Conservation (phyloP, 2,888 invertebrate genomes). For the Erebia epiphron region DNA sequence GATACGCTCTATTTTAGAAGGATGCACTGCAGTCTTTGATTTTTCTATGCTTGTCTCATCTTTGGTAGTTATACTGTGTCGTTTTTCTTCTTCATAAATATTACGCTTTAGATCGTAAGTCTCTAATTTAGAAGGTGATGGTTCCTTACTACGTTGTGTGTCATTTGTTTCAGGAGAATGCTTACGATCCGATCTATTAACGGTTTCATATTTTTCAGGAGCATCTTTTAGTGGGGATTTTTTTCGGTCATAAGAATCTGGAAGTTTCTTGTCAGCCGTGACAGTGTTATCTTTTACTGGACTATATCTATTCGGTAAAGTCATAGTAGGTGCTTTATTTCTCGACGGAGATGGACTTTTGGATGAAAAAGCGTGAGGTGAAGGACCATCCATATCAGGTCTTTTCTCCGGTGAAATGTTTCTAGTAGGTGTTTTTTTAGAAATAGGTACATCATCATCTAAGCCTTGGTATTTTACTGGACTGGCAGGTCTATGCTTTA, state of each 20-base stretch:
- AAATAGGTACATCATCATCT: slow-evolving; percentile 8
- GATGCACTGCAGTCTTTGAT: slow-evolving; percentile 23
- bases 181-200: background rate
- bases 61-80: background rate
- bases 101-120: slow-evolving; percentile 52
- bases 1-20: slow-evolving; percentile 41
- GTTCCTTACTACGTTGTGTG: slow-evolving; percentile 34
- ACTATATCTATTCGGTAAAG: background rate
- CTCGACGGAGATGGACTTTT: slow-evolving; percentile 10
- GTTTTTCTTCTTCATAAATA: slow-evolving; percentile 5
- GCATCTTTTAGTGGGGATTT: slow-evolving; percentile 4
- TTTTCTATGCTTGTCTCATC: background rate
- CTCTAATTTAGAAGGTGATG: slow-evolving; percentile 50
- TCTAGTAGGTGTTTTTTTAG: slow-evolving; percentile 18
- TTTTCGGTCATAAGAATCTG: slow-evolving; percentile 8
- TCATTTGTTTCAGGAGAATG: background rate
- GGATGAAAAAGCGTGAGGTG: slow-evolving; percentile 32
- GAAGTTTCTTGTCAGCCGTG: background rate
- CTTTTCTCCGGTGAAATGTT: slow-evolving; percentile 3
- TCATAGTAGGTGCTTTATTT: slow-evolving; percentile 4
- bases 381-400: slow-evolving; percentile 37
- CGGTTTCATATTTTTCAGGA: background rate
- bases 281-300: background rate
- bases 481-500: slow-evolving; percentile 18
- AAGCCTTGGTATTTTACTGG: slow-evolving; percentile 16